phyloP scores from a whole-genome alignment of 2,113 vertebrate genomes.

The Nematolebias whitei region DNA sequence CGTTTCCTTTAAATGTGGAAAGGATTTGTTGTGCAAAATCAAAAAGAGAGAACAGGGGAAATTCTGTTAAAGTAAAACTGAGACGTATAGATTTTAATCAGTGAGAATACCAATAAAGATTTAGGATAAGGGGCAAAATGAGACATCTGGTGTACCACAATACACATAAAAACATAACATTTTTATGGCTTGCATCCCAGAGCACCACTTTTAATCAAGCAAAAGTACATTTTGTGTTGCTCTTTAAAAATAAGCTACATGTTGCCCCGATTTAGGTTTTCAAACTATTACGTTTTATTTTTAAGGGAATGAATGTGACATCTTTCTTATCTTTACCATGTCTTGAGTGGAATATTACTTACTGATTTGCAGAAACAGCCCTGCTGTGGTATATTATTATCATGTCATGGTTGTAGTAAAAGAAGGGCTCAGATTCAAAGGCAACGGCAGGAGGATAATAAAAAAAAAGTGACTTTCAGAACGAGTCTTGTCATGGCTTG shows the following conservation, averaged over 20 bases:
- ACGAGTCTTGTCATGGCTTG: neutral
- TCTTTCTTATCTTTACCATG: neutral
- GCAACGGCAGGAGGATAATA: neutral
- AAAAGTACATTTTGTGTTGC: neutral
- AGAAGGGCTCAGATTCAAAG: neutral
- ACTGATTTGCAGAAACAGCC: neutral
- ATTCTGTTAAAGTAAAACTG: neutral
- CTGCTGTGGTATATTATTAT: neutral
- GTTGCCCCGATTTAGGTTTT: neutral
- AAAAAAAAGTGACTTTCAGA: neutral
- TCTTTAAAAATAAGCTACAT: neutral
- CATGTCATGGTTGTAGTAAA: neutral
- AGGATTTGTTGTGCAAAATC: constrained; percentile 36
- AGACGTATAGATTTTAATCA: neutral
- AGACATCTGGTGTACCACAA: too few relatives aligned
- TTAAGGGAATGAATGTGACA: neutral
- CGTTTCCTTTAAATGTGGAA: constrained; percentile 22
- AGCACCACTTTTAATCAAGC: neutral
- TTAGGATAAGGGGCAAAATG: too few relatives aligned
- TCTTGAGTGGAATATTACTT: too few relatives aligned
- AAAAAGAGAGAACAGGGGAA: neutral
- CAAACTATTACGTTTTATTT: neutral
- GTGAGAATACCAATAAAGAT: neutral
- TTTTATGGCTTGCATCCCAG: too few relatives aligned
- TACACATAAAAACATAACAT: too few relatives aligned